Evolutionary conservation across 2,797 vertebrate species (phyloP).

Genomic region (Pipistrellus pipistrellus): DNA sequence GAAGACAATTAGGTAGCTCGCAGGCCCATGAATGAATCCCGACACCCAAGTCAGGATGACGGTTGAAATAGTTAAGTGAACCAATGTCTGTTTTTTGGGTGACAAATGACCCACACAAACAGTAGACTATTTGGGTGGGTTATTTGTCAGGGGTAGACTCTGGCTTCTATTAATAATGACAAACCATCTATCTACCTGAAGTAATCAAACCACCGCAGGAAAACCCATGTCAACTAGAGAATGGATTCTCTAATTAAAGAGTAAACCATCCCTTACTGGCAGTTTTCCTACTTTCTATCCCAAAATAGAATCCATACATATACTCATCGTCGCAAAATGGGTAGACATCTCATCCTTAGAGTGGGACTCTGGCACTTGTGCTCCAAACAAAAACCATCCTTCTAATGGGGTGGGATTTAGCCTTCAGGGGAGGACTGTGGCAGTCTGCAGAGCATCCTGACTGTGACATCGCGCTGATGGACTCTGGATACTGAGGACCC

Average conservation of each 20-base stretch:
- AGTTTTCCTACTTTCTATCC: slow-evolving; percentile 21
- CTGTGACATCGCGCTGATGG: neutral
- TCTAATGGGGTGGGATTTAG: neutral
- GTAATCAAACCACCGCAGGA: neutral
- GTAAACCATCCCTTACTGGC: neutral
- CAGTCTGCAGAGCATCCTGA: neutral
- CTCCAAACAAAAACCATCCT: slow-evolving; percentile 63
- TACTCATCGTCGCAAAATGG: neutral
- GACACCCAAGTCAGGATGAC: neutral
- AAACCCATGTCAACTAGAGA: slow-evolving; percentile 2
- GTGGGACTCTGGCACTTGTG: neutral
- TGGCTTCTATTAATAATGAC: neutral
- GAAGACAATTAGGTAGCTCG: neutral
- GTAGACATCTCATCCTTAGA: neutral
- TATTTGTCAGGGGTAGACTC: neutral
- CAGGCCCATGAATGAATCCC: neutral
- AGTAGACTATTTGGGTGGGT: too few species aligned
- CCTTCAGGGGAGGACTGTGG: neutral
- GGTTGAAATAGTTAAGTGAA: neutral
- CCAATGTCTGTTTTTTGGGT: neutral
- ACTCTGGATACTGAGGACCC: neutral
- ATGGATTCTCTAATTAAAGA: neutral
- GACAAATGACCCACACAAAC: neutral
- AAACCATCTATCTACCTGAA: neutral
- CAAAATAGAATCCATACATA: neutral